These are phyloP conservation scores for Sinhomidia bicolor DNA, from an alignment of 2,888 invertebrate genomes.

Conservation along the genomic window DNA sequence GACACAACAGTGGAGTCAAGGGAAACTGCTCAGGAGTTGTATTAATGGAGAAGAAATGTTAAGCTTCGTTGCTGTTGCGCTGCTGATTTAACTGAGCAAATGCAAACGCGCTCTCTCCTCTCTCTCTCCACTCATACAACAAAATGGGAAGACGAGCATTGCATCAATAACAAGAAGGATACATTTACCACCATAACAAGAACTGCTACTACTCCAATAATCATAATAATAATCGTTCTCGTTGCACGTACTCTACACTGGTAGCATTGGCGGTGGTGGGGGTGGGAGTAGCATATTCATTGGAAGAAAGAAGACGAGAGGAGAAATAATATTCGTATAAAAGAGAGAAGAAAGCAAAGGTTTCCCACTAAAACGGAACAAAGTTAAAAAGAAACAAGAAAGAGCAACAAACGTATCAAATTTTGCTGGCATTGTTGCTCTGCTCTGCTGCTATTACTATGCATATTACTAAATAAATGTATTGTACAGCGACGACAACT, in stretches of 20 bases:
- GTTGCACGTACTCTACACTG: too few species aligned
- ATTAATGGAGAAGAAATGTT: neutral
- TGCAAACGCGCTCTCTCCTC: too few species aligned
- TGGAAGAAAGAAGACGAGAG: too few species aligned
- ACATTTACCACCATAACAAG: neutral
- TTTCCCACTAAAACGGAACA: neutral
- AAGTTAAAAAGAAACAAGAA: neutral
- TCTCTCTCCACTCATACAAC: neutral
- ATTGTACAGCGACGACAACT: neutral
- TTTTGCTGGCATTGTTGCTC: neutral
- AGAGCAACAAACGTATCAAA: constrained; percentile 13
- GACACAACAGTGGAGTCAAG: constrained; percentile 1
- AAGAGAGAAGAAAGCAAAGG: neutral
- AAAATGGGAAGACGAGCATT: constrained; percentile 8
- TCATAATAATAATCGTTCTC: constrained; percentile 33
- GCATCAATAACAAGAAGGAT: constrained; percentile 26
- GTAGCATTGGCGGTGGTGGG: too few species aligned
- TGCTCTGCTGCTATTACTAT: too few species aligned
- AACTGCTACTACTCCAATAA: constrained; percentile 1
- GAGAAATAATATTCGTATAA: too few species aligned
- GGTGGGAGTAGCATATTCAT: too few species aligned
- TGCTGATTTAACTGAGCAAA: neutral
- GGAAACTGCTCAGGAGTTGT: neutral
- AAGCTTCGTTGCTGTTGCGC: neutral
- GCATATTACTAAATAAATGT: constrained; percentile 19